Conservation (phyloP, 2,888 invertebrate species). For the Seira ritae region DNA sequence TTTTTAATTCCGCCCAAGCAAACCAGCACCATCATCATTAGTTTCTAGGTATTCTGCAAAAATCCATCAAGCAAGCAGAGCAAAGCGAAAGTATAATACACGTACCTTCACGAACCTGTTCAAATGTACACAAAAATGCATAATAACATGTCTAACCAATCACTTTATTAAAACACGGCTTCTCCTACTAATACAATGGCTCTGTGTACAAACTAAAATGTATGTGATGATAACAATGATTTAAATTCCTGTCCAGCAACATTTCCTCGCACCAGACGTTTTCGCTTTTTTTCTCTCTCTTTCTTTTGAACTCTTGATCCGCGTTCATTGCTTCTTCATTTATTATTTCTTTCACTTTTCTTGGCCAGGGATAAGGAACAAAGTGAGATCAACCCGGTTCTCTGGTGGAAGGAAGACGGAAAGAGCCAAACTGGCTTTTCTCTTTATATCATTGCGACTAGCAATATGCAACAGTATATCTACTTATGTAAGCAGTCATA, state of each 20-base stretch:
- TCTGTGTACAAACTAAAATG: background rate
- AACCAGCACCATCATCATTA: no score
- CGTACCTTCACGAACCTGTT: background rate
- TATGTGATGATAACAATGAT: slow-evolving; percentile 54
- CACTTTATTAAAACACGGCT: slow-evolving; percentile 1
- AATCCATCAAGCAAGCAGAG: no score
- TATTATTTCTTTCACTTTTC: background rate
- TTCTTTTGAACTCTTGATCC: background rate
- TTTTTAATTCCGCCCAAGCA: no score
- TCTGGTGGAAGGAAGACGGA: slow-evolving; percentile 57
- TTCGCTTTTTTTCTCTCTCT: background rate
- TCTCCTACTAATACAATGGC: no score
- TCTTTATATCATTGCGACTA: background rate
- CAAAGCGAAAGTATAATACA: background rate
- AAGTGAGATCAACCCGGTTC: slow-evolving; percentile 39
- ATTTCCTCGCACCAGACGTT: slow-evolving; percentile 52
- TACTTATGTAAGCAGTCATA: slow-evolving; percentile 14
- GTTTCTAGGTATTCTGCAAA: no score
- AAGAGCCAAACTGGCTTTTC: slow-evolving; percentile 46
- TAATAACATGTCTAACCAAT: slow-evolving; percentile 3
- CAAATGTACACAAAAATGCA: background rate
- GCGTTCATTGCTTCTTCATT: slow-evolving; percentile 50
- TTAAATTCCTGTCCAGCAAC: slow-evolving; percentile 65
- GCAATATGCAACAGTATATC: background rate
- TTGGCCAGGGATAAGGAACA: background rate